A percentile compares a stretch with the other conserved stretches of the same genome.
phyloP scores from a whole-genome alignment of 2,113 vertebrate genomes.

The Mungos mungo region DNA sequence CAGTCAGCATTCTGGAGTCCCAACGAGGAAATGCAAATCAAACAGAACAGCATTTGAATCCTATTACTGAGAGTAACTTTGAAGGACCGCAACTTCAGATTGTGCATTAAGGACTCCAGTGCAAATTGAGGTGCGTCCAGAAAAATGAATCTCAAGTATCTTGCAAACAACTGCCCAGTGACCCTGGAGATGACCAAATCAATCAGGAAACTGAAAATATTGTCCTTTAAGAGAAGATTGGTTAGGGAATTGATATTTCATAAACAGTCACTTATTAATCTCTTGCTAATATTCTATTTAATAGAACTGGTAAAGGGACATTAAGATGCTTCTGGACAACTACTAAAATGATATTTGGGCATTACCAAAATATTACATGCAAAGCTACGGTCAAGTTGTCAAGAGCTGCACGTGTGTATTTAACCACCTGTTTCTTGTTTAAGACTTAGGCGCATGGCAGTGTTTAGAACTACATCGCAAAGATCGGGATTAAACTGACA shows the following conservation, averaged over 20 bases:
- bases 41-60: background rate
- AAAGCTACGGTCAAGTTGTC: background rate
- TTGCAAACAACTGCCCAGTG: background rate
- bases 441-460: background rate
- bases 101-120: background rate
- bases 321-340: background rate
- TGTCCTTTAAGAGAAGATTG: background rate
- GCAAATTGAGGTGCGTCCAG: background rate
- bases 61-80: background rate
- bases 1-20: background rate
- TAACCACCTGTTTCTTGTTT: conserved; percentile 52
- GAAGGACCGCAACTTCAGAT: background rate
- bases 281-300: background rate
- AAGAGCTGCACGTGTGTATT: background rate
- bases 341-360: background rate
- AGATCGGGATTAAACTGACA: conserved; percentile 50
- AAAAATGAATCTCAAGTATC: background rate
- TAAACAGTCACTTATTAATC: background rate
- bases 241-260: background rate
- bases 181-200: background rate
- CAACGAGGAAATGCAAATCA: background rate
- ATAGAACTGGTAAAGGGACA: background rate
- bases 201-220: background rate
- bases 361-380: background rate
- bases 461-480: background rate